Conservation (phyloP, 2,797 vertebrate genomes). For the Austrolebias charrua region DNA sequence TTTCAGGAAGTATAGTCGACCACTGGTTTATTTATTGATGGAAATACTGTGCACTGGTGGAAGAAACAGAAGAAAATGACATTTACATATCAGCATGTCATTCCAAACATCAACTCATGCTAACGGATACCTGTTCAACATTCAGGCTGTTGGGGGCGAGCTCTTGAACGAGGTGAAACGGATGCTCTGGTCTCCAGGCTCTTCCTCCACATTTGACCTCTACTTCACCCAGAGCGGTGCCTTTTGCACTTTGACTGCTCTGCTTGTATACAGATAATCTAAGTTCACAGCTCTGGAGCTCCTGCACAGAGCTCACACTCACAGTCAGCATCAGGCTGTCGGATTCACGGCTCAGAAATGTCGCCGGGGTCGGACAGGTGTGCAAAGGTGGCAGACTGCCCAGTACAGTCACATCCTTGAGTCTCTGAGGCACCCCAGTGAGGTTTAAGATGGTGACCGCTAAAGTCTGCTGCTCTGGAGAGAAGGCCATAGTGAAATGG, state of each 20-base stretch:
- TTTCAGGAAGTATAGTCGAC: neutral
- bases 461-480: constrained; percentile 64
- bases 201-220: constrained; percentile 67
- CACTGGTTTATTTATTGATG: neutral
- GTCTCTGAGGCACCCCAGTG: constrained; percentile 53
- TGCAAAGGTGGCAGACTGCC: constrained; percentile 75
- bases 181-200: constrained; percentile 70
- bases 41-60: too few relatives aligned
- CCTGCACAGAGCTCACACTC: constrained; percentile 66
- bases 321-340: constrained; percentile 62
- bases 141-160: constrained; percentile 59
- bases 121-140: constrained; percentile 62
- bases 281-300: constrained; percentile 72
- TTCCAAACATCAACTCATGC: constrained; percentile 8
- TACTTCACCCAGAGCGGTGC: constrained; percentile 71
- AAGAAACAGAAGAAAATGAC: neutral
- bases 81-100: neutral
- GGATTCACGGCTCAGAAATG: constrained; percentile 45
- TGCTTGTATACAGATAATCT: constrained; percentile 61
- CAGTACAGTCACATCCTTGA: constrained; percentile 73
- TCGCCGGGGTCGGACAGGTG: constrained; percentile 60
- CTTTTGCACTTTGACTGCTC: constrained; percentile 50
- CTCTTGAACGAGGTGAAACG: constrained; percentile 64
- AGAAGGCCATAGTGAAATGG: constrained; percentile 78
- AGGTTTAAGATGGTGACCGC: constrained; percentile 70